Evolutionary conservation across 2,797 vertebrate genomes (phyloP), one percentile per base, ranked within the genome.

Genomic region (Girardinus metallicus): DNA sequence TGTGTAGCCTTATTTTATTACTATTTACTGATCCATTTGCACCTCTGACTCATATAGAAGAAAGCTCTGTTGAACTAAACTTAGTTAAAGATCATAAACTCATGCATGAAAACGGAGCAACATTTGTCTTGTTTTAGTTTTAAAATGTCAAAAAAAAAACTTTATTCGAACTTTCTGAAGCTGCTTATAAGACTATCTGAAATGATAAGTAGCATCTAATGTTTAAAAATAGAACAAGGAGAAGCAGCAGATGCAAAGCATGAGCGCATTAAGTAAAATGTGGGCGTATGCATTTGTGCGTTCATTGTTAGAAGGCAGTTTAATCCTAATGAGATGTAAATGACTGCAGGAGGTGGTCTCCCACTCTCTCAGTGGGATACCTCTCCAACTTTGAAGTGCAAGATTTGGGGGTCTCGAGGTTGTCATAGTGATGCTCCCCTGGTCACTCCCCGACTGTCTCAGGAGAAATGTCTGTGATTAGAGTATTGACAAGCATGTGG

Each of bases 291-390:
- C 75, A 39, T 76, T 79, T 84, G 68, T 64, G 80, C 36, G 13
- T 47, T 80, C 0, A 0, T 77, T 85, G 87, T 86, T 87, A 76
- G 87, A 91, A 84, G 46, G 80, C 86, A 81, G 83, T 86, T 83
- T 79, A 76, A 76, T 84, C 79, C 84, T 90, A 93, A 95, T 94
- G 91, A 94, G 90, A 95, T 95, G 93, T 90, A 94, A 93, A 94
- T 94, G 88, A 93, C 87, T 87, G 86, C 85, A 83, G 84, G 88
- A 89, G 93, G 92, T 88, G 85, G 91, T 89, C 87, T 90, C 87
- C 85, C 78, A 44, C 82, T 86, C 87, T 39, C 87, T 92, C 89
- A 83, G 88, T 89, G 81, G 91, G 88, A 89, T 4, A 79, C 85
- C 83, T 80, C 85, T 84, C 81, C 49, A 90, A 79, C 89, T 93